Evolutionary conservation across 2,888 invertebrate genomes (phyloP).

Genomic region (Dysmachus trigonus): DNA sequence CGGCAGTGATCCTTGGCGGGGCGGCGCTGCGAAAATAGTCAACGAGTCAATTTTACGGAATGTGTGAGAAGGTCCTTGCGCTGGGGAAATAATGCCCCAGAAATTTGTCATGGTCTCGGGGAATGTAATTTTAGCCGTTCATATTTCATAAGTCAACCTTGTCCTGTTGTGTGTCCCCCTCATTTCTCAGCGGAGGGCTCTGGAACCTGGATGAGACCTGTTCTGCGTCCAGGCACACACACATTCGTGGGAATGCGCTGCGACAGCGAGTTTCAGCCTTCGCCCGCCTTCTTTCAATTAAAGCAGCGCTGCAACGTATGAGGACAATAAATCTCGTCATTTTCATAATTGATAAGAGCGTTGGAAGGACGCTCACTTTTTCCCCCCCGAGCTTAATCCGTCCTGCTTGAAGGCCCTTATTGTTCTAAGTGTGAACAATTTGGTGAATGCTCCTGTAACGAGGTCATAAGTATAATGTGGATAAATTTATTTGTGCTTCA

Average conservation of each 20-base stretch:
- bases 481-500: neutral
- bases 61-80: neutral
- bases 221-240: neutral
- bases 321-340: neutral
- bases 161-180: neutral
- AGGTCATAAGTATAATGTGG: neutral
- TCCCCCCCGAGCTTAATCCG: neutral
- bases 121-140: slow-evolving; percentile 11
- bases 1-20: neutral
- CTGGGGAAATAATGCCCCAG: slow-evolving; percentile 3
- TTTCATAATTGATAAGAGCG: neutral
- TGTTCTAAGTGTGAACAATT: neutral
- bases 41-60: slow-evolving; percentile 11
- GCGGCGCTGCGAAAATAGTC: neutral
- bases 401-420: neutral
- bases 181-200: neutral
- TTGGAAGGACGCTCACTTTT: neutral
- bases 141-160: slow-evolving; percentile 8
- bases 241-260: neutral
- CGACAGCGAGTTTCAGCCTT: neutral
- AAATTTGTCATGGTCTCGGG: slow-evolving; percentile 27
- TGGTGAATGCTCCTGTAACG: neutral
- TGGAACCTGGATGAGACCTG: neutral
- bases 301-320: neutral
- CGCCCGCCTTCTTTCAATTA: neutral